Evolutionary conservation across 23 tunicate genomes (phyloP).

Genomic region (Styela clava): DNA sequence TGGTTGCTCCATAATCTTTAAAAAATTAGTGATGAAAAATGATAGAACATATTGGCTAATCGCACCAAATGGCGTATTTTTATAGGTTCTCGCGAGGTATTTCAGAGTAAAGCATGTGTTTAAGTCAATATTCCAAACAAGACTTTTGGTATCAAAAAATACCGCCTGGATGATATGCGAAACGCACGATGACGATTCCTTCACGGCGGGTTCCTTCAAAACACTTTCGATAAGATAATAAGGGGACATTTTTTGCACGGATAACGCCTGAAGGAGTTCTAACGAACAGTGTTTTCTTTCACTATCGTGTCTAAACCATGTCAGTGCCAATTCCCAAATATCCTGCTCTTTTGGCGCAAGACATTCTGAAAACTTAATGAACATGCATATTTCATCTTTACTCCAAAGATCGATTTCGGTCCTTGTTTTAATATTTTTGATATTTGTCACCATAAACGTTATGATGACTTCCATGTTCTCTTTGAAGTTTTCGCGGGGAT

Average conservation of each 20-base stretch:
- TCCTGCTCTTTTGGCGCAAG: not conserved
- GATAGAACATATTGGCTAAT: not conserved
- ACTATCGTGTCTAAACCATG: not conserved
- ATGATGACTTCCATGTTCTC: not conserved
- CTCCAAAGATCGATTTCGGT: slow-evolving; percentile 7
- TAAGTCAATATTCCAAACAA: slow-evolving; percentile 6
- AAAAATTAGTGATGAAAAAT: slow-evolving; percentile 3
- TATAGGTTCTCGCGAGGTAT: slow-evolving; percentile 7
- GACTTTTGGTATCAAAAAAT: slow-evolving; percentile 1
- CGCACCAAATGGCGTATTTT: not conserved
- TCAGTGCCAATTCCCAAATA: slow-evolving; percentile 5
- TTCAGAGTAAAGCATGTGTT: slow-evolving; percentile 14
- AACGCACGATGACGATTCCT: not conserved
- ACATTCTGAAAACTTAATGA: not conserved
- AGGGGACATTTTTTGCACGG: not conserved
- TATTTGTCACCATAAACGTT: not conserved
- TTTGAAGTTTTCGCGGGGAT: not conserved
- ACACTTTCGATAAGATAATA: not conserved
- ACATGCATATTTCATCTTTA: slow-evolving; percentile 11
- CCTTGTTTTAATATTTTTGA: not conserved
- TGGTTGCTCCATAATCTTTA: slow-evolving; percentile 3
- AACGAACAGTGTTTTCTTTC: not conserved
- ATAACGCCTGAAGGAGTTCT: not conserved
- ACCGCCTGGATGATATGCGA: not conserved
- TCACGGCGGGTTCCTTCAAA: not conserved